Conservation (phyloP, 53 echinoderm and acorn worm genomes). For the Paelopatides confundens region DNA sequence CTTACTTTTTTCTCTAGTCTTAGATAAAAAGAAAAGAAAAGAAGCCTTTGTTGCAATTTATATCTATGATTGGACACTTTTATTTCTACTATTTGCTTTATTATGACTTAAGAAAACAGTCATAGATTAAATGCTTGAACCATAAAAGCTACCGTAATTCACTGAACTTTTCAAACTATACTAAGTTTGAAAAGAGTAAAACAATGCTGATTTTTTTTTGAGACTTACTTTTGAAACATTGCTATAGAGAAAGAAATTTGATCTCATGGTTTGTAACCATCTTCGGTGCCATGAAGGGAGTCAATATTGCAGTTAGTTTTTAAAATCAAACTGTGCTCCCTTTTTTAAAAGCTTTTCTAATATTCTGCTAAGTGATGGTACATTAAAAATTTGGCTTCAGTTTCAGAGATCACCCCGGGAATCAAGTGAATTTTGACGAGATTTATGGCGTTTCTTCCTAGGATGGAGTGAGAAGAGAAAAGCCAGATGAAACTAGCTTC, state of each 20-base stretch:
- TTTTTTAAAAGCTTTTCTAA: slow-evolving; percentile 22
- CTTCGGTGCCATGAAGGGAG: not conserved
- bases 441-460: not conserved
- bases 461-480: slow-evolving; percentile 5
- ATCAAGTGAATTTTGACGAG: not conserved
- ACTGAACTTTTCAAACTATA: too few species aligned
- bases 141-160: too few species aligned
- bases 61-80: too few species aligned
- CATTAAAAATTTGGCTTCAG: slow-evolving; percentile 28
- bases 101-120: too few species aligned
- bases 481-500: not conserved
- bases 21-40: too few species aligned
- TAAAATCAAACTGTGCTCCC: slow-evolving; percentile 36
- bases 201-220: not conserved
- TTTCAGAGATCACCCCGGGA: slow-evolving; percentile 18
- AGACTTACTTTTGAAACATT: not conserved
- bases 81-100: too few species aligned
- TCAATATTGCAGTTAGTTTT: slow-evolving; percentile 24
- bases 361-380: slow-evolving; percentile 6
- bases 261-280: not conserved
- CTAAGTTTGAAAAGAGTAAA: too few species aligned
- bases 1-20: too few species aligned
- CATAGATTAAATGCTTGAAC: too few species aligned
- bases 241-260: slow-evolving; percentile 16
- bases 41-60: too few species aligned